Conservation (phyloP, 2,113 vertebrate genomes). For the Gnathonemus longibarbis region DNA sequence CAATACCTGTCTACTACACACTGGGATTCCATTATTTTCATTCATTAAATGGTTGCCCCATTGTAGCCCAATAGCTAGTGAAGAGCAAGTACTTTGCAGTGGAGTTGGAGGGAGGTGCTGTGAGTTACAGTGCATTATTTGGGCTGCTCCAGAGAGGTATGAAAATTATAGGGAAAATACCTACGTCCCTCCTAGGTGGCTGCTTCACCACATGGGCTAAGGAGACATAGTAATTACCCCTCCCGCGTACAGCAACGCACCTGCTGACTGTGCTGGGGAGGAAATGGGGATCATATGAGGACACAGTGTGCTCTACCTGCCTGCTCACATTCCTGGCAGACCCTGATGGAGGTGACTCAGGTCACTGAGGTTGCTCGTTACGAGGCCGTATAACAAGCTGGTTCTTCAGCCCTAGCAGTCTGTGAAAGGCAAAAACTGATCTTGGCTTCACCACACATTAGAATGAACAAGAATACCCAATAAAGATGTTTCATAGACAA, state of each 20-base stretch:
- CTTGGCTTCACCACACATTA: background rate
- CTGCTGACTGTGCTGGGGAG: background rate
- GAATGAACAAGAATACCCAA: background rate
- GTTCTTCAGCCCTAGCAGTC: background rate
- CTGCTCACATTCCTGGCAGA: background rate
- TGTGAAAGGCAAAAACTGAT: background rate
- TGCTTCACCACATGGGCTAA: background rate
- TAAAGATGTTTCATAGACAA: background rate
- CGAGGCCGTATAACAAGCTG: background rate
- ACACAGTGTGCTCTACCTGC: background rate
- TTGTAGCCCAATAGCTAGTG: background rate
- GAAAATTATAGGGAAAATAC: background rate
- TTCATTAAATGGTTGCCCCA: background rate
- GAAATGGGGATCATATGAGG: background rate
- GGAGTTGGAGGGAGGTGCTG: background rate
- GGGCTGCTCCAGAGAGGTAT: background rate
- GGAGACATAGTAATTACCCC: background rate
- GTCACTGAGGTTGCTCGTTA: background rate
- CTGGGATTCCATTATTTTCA: background rate
- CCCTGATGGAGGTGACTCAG: background rate
- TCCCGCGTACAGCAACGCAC: background rate
- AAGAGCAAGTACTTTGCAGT: background rate
- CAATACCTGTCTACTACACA: background rate
- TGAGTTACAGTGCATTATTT: background rate
- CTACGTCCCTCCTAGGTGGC: background rate